Base-by-base conservation (phyloP, 2,888 invertebrate species). In the Pseudanteris insignis region DNA sequence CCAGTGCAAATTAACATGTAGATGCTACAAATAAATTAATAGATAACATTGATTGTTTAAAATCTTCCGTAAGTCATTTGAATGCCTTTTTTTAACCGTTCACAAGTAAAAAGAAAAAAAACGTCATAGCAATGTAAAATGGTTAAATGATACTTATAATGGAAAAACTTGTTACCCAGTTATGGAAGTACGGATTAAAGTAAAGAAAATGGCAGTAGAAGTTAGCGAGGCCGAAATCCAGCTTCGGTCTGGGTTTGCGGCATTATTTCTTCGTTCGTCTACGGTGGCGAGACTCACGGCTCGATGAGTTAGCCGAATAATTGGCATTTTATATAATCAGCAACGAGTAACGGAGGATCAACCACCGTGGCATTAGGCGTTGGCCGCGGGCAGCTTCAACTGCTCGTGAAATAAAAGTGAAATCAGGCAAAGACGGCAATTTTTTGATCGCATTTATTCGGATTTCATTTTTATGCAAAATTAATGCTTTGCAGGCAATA, bases 81-180 rank as follows among this genome's bases (percentile, higher is more conserved):
- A n/a, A n/a, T n/a, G n/a, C n/a, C n/a, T n/a, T n/a, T n/a, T n/a
- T n/a, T n/a, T n/a, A n/a, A n/a, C n/a, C n/a, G n/a, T n/a, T n/a
- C n/a, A n/a, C n/a, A n/a, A n/a, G n/a, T n/a, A n/a, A n/a, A n/a
- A n/a, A n/a, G n/a, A n/a, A n/a, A n/a, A n/a, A n/a, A 38, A 54
- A 32, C 28, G 33, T 9, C 41, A 38, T 13, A 25, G 28, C 28
- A 44, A 48, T 55, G 50, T 51, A 46, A 51, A 55, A 61, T 46
- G 51, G 55, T 55, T 41, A 61, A 61, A 62, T 62, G 53, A 62
- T 53, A 57, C 57, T 62, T 61, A 55, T 61, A 61, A 61, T 61
- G 55, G 55, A 50, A 55, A 61, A 61, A 55, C 54, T 61, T 61
- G 55, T 55, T 50, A 50, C 40, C 55, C n/a, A 36, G 53, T 61